A percentile compares a stretch with the other conserved stretches of the same genome.
Evolutionary conservation across 2,888 invertebrate species (phyloP).

Genomic region (Agriopis leucophaearia): DNA sequence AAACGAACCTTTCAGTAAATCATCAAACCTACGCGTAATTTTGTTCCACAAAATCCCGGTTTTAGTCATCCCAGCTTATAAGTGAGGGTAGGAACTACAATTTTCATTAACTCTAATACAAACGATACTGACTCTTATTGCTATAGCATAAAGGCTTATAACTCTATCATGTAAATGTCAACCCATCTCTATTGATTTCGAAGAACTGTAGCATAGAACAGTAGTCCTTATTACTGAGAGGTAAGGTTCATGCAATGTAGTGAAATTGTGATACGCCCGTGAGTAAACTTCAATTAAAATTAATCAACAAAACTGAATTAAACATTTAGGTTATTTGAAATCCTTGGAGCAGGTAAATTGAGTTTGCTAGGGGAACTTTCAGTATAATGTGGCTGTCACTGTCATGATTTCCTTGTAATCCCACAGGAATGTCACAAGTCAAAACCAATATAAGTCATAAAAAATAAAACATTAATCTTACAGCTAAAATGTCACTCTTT

Average conservation of each 20-base stretch:
- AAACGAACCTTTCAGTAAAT: conserved; percentile 30
- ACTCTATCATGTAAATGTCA: neutral
- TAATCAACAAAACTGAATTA: conserved; percentile 40
- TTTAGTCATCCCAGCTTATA: conserved; percentile 33
- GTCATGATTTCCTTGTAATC: conserved; percentile 4
- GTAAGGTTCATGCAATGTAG: conserved; percentile 13
- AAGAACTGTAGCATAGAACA: conserved; percentile 1
- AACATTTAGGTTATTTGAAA: conserved; percentile 38
- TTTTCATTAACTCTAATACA: conserved; percentile 20
- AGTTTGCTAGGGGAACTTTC: conserved; percentile 32
- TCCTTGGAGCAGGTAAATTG: conserved; percentile 38
- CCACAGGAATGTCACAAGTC: neutral
- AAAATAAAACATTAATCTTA: neutral
- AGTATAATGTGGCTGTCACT: conserved; percentile 7
- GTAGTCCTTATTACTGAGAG: conserved; percentile 3
- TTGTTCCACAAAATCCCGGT: conserved; percentile 26
- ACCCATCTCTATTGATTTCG: conserved; percentile 26
- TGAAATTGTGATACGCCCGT: conserved; percentile 17
- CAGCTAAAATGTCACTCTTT: too few relatives aligned
- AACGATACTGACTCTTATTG: conserved; percentile 19
- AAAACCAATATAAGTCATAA: neutral
- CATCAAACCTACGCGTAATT: conserved; percentile 34
- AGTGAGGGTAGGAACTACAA: conserved; percentile 32
- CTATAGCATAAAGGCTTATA: conserved; percentile 9
- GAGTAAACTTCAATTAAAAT: conserved; percentile 39